Conservation (phyloP, 2,888 invertebrate genomes). For the Dastarcus helophoroides region DNA sequence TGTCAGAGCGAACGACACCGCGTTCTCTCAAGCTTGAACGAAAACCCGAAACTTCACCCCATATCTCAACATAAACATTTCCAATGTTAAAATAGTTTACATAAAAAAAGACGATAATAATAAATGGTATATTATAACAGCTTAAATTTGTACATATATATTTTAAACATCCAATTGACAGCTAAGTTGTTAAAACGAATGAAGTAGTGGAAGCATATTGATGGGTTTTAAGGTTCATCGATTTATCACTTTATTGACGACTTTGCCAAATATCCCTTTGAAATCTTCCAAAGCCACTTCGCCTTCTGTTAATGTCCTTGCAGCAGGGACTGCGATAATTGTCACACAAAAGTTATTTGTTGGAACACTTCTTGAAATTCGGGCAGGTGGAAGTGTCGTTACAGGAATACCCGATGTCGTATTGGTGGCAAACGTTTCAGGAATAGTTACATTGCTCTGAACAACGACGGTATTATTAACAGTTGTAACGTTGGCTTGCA, state of each 20-base stretch:
- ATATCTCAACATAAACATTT: no score
- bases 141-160: no score
- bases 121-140: no score
- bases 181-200: no score
- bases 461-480: slow-evolving; percentile 20
- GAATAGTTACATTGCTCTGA: slow-evolving; percentile 5
- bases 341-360: slow-evolving; percentile 26
- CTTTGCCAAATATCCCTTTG: slow-evolving; percentile 9
- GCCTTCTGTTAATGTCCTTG: slow-evolving; percentile 21
- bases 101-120: no score
- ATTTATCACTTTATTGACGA: slow-evolving; percentile 3
- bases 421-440: slow-evolving; percentile 6
- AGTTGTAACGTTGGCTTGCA: slow-evolving; percentile 21
- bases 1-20: no score
- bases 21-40: no score
- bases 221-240: not conserved
- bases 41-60: no score
- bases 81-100: no score
- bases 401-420: slow-evolving; percentile 7
- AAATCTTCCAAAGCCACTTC: slow-evolving; percentile 19
- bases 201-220: no score
- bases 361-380: slow-evolving; percentile 4
- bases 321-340: slow-evolving; percentile 25
- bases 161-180: no score
- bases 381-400: slow-evolving; percentile 5